A percentile compares a stretch with the other conserved stretches of the same genome.
Conservation (phyloP, 2,113 vertebrate species). For the Cnemophilus loriae region DNA sequence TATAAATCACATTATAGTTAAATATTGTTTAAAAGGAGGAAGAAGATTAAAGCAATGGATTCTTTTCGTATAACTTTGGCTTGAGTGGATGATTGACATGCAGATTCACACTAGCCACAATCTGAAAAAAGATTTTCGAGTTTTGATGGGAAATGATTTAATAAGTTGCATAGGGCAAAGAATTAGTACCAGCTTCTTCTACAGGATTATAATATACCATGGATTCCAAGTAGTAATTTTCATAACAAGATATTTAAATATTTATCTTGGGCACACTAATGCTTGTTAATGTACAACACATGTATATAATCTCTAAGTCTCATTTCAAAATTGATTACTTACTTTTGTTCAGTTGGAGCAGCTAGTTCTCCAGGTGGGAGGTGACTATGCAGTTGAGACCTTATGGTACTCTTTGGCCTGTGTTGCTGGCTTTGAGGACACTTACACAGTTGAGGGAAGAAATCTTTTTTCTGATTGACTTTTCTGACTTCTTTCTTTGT, state of each 20-base stretch:
- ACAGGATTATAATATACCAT: background rate
- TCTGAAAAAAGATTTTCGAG: background rate
- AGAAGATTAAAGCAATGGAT: background rate
- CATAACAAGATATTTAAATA: background rate
- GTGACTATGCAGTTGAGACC: background rate
- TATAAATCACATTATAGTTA: background rate
- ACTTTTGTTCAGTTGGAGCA: background rate
- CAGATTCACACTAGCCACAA: accelerated
- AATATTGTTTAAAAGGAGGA: background rate
- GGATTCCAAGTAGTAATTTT: background rate
- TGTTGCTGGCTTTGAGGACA: background rate
- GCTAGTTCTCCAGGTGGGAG: background rate
- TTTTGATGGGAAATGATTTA: background rate
- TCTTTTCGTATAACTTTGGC: background rate
- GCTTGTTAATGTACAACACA: background rate
- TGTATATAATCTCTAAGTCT: background rate
- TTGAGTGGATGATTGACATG: background rate
- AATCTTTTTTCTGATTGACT: background rate
- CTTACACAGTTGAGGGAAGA: background rate
- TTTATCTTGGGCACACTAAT: background rate
- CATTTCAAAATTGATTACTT: background rate
- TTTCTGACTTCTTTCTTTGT: background rate
- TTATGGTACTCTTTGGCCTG: background rate
- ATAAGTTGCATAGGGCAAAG: background rate
- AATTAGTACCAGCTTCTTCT: background rate